Base-by-base conservation (phyloP, 1,140 invertebrate genomes). In the Capitella teleta region DNA sequence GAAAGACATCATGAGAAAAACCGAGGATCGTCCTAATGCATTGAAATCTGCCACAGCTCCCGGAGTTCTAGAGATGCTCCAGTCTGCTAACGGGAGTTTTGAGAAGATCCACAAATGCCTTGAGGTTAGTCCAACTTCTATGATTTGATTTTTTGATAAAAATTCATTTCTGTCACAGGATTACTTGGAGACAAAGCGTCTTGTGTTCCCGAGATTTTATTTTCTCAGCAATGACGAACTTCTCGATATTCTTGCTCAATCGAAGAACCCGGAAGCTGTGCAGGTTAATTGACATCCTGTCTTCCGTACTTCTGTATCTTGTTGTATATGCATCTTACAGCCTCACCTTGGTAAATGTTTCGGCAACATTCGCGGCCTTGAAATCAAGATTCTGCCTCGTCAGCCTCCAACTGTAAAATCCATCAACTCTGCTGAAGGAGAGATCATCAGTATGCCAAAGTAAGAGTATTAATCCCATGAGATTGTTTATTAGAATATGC, bases 301-400 rank as follows among this genome's bases (percentile, higher is more conserved):
- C n/a, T 32, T 32, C n/a, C n/a, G 8, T 32, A 32, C n/a, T n/a
- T 32, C n/a, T n/a, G 8, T 32, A 32, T 32, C 30, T 10, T 32
- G 18, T 44, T 21, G 3, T 25, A 26, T 6, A 44, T 28, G n/a
- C 28, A 19, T 46, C 36, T 55, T 57, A 18, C 84, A 91, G 66
- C 84, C 83, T 23, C 84, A 90, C 72, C 70, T 92, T 26, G 78
- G 82, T 37, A 91, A 90, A 73, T 89, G 86, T 62, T 92, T 92
- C 69, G 87, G 64, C 14, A 71, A 73, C 56, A 65, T 73, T 34
- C 64, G 66, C 37, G 58, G 57, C 26, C 38, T 67, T 43, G 63
- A 66, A 28, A 73, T 72, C 28, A 51, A 48, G 8, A 40, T 48
- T 6, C 41, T 59, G 42, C 59, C 62, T 32, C 53, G 64, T 2